phyloP scores from a whole-genome alignment of 2,888 invertebrate species.

The Heliconius charithonia region DNA sequence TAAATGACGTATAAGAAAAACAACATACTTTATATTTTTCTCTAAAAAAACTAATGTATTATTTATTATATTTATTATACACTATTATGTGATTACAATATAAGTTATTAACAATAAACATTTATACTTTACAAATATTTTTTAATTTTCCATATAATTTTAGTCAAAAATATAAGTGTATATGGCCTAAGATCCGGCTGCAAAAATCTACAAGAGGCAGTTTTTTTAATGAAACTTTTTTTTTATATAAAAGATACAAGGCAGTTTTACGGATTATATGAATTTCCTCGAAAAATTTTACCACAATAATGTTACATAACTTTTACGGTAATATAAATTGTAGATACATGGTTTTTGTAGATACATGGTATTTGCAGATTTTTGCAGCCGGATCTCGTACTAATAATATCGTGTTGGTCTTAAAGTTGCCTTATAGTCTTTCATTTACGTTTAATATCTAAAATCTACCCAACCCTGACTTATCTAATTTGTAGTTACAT shows the following conservation, averaged over 20 bases:
- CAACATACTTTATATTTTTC: background rate
- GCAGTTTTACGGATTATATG: too few species aligned
- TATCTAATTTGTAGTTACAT: background rate
- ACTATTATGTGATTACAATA: background rate
- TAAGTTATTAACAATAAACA: slow-evolving; percentile 1
- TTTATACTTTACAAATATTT: background rate
- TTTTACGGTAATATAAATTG: too few species aligned
- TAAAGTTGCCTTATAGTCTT: slow-evolving; percentile 40
- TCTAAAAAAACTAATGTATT: background rate
- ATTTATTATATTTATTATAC: background rate
- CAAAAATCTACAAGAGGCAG: too few species aligned
- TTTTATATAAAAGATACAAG: too few species aligned
- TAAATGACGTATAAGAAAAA: slow-evolving; percentile 12
- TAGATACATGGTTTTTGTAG: too few species aligned
- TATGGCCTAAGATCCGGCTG: background rate
- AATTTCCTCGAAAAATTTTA: too few species aligned
- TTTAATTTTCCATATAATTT: background rate
- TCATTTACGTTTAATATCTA: slow-evolving; percentile 41
- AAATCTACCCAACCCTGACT: slow-evolving; percentile 32
- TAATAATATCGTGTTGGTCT: slow-evolving; percentile 27
- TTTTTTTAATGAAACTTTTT: too few species aligned
- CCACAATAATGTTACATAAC: too few species aligned
- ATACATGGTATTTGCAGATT: too few species aligned
- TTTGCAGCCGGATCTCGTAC: too few species aligned
- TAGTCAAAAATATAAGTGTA: background rate